These are phyloP conservation scores for Allygus modestus DNA, from an alignment of 2,888 invertebrate species.

Conservation along the genomic window DNA sequence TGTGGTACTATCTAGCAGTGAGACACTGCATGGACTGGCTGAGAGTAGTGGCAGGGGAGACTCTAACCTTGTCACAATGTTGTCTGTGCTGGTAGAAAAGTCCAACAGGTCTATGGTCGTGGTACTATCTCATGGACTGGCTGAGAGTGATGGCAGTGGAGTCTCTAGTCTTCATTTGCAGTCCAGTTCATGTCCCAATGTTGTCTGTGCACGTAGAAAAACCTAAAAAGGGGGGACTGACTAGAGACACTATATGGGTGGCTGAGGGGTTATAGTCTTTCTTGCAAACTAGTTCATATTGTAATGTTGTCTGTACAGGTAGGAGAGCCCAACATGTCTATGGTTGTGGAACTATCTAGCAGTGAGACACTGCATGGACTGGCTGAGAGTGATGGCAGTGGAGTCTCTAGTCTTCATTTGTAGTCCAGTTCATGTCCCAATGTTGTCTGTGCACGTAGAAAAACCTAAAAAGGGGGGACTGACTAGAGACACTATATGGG, in stretches of 20 bases:
- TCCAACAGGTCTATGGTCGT: constrained; percentile 82
- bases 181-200: too few species aligned
- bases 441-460: too few species aligned
- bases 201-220: too few species aligned
- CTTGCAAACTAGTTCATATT: constrained; percentile 92
- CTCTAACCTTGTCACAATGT: constrained; percentile 87
- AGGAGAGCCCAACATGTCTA: constrained; percentile 79
- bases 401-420: constrained; percentile 96
- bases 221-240: too few species aligned
- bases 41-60: constrained; percentile 92
- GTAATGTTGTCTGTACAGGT: constrained; percentile 72
- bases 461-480: too few species aligned
- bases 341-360: constrained; percentile 81
- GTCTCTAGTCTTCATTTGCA: too few species aligned
- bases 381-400: constrained; percentile 90
- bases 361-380: constrained; percentile 89
- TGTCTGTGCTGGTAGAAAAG: constrained; percentile 74
- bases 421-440: too few species aligned
- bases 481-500: too few species aligned
- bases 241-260: too few species aligned
- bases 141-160: constrained; percentile 93
- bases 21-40: too few species aligned
- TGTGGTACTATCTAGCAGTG: too few species aligned
- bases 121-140: constrained; percentile 85
- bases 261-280: too few species aligned